These are phyloP conservation scores for Serranus cabrilla DNA, from an alignment of 2,797 vertebrate genomes.

Conservation along the genomic window DNA sequence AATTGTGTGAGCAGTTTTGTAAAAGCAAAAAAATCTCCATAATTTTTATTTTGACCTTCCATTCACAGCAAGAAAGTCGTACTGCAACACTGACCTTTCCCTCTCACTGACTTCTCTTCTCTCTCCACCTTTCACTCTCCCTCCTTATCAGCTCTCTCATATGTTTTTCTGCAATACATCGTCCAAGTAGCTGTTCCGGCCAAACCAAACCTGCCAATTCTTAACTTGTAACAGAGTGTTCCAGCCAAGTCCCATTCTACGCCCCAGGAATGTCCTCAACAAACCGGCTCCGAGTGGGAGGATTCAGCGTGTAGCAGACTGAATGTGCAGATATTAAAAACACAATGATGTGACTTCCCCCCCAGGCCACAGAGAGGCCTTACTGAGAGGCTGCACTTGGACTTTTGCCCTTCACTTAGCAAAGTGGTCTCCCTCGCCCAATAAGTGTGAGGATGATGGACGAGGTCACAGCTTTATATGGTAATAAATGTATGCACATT, in stretches of 20 bases:
- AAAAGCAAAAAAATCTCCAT: neutral
- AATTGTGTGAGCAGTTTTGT: neutral
- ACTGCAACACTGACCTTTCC: slow-evolving; percentile 17
- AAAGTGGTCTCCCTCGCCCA: slow-evolving; percentile 11
- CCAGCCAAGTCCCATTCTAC: slow-evolving; percentile 64
- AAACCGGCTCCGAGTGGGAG: slow-evolving; percentile 43
- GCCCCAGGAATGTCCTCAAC: slow-evolving; percentile 67
- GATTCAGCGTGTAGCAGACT: slow-evolving; percentile 29
- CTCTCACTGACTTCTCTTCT: neutral
- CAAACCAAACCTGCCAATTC: slow-evolving; percentile 59
- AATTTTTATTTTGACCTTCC: slow-evolving; percentile 4
- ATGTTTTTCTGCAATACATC: slow-evolving; percentile 29
- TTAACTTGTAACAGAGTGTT: slow-evolving; percentile 66
- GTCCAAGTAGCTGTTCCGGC: slow-evolving; percentile 39
- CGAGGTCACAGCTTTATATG: neutral
- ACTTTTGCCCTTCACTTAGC: slow-evolving; percentile 31
- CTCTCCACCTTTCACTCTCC: slow-evolving; percentile 24
- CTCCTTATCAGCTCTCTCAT: slow-evolving; percentile 27
- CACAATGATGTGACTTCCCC: slow-evolving; percentile 31
- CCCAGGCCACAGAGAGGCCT: slow-evolving; percentile 6
- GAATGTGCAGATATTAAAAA: slow-evolving; percentile 43
- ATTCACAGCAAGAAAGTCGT: neutral
- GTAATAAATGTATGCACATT: neutral
- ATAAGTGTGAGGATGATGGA: slow-evolving; percentile 13
- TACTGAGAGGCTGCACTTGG: slow-evolving; percentile 29